A percentile compares a stretch with the other conserved stretches of the same genome.
phyloP scores from a whole-genome alignment of 2,113 vertebrate genomes.

The Oriolus oriolus region DNA sequence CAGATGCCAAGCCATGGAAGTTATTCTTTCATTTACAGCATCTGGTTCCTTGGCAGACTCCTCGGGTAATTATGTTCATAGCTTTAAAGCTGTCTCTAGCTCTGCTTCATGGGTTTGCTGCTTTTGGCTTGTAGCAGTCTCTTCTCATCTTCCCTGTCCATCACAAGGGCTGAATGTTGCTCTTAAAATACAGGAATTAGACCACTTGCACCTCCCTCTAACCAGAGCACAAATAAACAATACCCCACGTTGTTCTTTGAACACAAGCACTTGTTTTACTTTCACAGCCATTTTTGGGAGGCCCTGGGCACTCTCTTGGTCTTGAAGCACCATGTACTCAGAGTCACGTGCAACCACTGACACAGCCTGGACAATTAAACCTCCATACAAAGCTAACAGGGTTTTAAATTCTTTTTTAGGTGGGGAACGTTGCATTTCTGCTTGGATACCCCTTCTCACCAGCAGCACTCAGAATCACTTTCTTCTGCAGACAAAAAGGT shows the following conservation, averaged over 20 bases:
- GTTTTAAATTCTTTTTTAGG: not conserved
- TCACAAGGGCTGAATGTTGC: not conserved
- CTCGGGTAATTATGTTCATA: not conserved
- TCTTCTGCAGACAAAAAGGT: not conserved
- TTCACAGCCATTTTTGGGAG: not conserved
- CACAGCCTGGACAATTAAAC: not conserved
- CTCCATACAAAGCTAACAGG: not conserved
- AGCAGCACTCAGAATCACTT: not conserved
- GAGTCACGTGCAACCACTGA: not conserved
- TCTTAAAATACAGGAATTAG: not conserved
- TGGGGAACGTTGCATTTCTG: not conserved
- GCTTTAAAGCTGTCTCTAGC: conserved; percentile 37
- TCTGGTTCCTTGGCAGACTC: conserved; percentile 52
- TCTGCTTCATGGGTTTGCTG: conserved; percentile 29
- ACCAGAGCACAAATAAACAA: not conserved
- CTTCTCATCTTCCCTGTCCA: conserved; percentile 3
- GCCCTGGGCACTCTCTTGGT: not conserved
- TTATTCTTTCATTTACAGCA: conserved; percentile 50
- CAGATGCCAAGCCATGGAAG: conserved; percentile 42
- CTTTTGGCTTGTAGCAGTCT: conserved; percentile 4
- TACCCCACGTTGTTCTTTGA: not conserved
- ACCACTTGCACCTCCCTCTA: not conserved
- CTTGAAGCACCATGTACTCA: not conserved
- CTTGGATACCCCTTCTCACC: not conserved
- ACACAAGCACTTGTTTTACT: not conserved